Evolutionary conservation across 2,113 vertebrate genomes (phyloP), one percentile per base, ranked within the genome.

Genomic region (Solea senegalensis): DNA sequence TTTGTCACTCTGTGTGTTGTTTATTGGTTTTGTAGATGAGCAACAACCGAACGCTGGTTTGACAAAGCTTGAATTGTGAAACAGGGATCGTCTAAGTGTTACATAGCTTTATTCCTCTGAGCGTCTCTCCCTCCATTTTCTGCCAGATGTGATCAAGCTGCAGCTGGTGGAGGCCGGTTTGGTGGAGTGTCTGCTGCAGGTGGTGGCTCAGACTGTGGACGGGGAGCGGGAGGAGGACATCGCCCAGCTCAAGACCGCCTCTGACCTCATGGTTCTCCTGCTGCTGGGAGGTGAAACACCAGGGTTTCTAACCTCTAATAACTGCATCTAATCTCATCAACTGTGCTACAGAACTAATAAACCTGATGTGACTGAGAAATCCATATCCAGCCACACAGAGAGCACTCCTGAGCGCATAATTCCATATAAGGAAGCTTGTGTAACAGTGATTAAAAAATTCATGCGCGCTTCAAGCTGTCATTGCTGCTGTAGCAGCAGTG

Each of bases 191-290:
- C 94, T 99, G 9, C 94, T 99, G 72, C 95, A 98, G 57, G 95
- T 97, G 7, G 98, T 99, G 76, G 95, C 95, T 69, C 95, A 97
- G 86, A 98, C 95, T 0, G 95, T 99, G 81, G 95, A 96, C 28
- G 96, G 97, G 45, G 95, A 97, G 79, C 93, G 95, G 80, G 97
- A 99, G 41, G 98, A 99, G 61, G 97, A 98, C 63, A 55, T 96
- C 27, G 94, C 96, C 73, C 96, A 99, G 78, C 96, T 99, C 61
- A 99, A 99, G 94, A 98, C 97, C 0, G 93, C 97, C 66, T 99
- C 97, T 0, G 98, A 99, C 91, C 95, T 99, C 64, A 98, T 99
- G 97, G 98, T 99, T 62, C 93, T 99, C 4, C 92, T 99, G 84
- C 89, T 99, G 71, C 94, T 99, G 40, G 98, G 98, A 91, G 98